A percentile compares a stretch with the other conserved stretches of the same genome.
phyloP scores from a whole-genome alignment of 1,140 invertebrate genomes.

The Bombyx mandarina region DNA sequence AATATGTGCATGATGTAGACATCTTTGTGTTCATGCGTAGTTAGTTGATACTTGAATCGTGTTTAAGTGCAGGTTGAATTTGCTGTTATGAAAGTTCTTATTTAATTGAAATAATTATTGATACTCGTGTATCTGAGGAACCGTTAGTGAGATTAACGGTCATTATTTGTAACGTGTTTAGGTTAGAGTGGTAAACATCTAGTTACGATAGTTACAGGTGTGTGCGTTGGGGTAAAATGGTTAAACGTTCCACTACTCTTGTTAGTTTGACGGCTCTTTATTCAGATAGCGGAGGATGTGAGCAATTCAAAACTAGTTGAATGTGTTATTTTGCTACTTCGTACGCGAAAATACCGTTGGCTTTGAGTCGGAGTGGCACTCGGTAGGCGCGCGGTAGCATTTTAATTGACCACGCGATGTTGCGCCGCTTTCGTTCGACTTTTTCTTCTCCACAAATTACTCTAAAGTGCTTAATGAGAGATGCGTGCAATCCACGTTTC shows the following conservation, averaged over 20 bases:
- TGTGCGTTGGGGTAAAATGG: neutral
- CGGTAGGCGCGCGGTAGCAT: slow-evolving; percentile 41
- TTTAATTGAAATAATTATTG: no score
- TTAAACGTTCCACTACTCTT: slow-evolving; percentile 7
- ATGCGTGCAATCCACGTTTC: slow-evolving; percentile 68
- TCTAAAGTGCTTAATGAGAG: slow-evolving; percentile 70
- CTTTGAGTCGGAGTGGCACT: slow-evolving; percentile 23
- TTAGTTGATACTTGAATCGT: no score
- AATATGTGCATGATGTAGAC: no score
- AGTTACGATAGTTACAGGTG: neutral
- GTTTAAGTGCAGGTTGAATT: no score
- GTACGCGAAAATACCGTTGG: slow-evolving; percentile 52
- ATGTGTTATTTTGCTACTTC: slow-evolving; percentile 28
- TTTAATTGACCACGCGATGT: slow-evolving; percentile 70
- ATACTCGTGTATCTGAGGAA: no score
- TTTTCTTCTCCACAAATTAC: slow-evolving; percentile 67
- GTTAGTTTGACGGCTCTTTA: slow-evolving; percentile 6
- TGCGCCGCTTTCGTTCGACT: slow-evolving; percentile 50
- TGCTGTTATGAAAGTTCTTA: no score
- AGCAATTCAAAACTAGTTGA: slow-evolving; percentile 45
- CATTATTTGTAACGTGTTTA: no score
- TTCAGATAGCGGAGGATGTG: slow-evolving; percentile 38
- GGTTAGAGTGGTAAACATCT: neutral
- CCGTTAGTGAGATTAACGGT: no score
- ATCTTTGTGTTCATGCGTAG: no score